Evolutionary conservation across 2,797 vertebrate species (phyloP), one percentile per base, ranked within the genome.

Genomic region (Aplochiton taeniatus): DNA sequence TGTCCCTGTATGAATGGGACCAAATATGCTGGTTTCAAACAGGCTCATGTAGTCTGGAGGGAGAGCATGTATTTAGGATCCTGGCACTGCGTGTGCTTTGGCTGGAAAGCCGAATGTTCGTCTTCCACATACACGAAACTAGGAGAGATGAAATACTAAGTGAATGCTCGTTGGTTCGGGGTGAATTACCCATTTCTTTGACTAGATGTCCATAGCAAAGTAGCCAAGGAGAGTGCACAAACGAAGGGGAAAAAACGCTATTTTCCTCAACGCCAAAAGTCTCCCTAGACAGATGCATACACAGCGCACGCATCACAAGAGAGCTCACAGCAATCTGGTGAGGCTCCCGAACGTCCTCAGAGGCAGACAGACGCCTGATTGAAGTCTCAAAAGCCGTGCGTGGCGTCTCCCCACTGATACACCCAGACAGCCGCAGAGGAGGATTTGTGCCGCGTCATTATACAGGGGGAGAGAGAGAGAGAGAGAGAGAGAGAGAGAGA

Each of bases 1-100:
- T 73, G 66, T 68, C 67, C 55, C 52, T 69, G 62, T 75, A 73
- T 73, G 45, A 79, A 74, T 8, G 58, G 63, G 68, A 75, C 55
- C 61, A 66, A 58, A 55, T 20, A 65, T 58, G 56, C 14, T 66
- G 41, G 14, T 54, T 1, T 65, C 73, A 18, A 71, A 66, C 54
- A 61, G 45, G 52, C 31, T 60, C 55, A 4, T 60, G 19, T 55
- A 65, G 17, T 74, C 60, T 20, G 18, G 17, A 52, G 53, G 9
- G 66, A 69, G 70, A 51, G 51, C 31, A 46, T 45, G 17, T 55
- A 57, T 63, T 52, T 75, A 14, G 50, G 1, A 45, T 8, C 47
- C 4, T 12, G 7, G 47, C 47, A 48, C 4, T n/a, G 14, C 4
- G 4, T 48, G 47, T 48, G 47, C n/a, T n/a, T n/a, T n/a, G n/a